Evolutionary conservation across 2,888 invertebrate species (phyloP), one percentile per base, ranked within the genome.

Genomic region (Mechanitis mazaeus): DNA sequence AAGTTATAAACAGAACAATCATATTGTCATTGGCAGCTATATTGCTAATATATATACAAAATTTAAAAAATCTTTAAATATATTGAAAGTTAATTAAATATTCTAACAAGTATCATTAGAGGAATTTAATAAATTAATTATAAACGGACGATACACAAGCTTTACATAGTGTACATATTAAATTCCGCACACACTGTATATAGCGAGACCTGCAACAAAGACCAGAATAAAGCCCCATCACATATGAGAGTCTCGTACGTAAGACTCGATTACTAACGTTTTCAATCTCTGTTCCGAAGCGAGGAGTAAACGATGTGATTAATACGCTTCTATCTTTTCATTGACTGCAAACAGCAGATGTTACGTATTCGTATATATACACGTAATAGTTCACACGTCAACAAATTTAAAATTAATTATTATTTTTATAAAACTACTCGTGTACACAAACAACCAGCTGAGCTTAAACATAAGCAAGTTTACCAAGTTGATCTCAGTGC

Each of bases 401-500:
- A 6, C 35, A 35, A 35, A 35, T 35, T 42, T 6, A 9, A 9
- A 42, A 42, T 9, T 20, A 20, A 20, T 20, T 20, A 20, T 20
- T 20, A 20, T 20, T 20, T 20, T 20, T 20, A 20, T 20, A 20
- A 20, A 20, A 20, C 20, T 20, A 20, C 20, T 20, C 20, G 20
- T 20, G 2, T 9, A 42, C n/a, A 45, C 54, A 54, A 31, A 28
- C 33, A 28, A 45, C 38, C 28, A 28, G 38, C 42, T 28, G 28
- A 59, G 58, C 42, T 63, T 54, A 46, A 59, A 56, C 56, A 59
- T 50, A 61, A 56, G 35, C 45, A 59, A 54, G 46, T 54, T 45
- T 59, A 59, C 59, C 35, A 63, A 59, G 54, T 45, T 56, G 59
- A 63, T 63, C 59, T 56, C 38, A 54, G 45, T 56, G 63, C 60